Evolutionary conservation across 2,797 vertebrate species (phyloP), one percentile per base, ranked within the genome.

Genomic region (Linurgus olivaceus): DNA sequence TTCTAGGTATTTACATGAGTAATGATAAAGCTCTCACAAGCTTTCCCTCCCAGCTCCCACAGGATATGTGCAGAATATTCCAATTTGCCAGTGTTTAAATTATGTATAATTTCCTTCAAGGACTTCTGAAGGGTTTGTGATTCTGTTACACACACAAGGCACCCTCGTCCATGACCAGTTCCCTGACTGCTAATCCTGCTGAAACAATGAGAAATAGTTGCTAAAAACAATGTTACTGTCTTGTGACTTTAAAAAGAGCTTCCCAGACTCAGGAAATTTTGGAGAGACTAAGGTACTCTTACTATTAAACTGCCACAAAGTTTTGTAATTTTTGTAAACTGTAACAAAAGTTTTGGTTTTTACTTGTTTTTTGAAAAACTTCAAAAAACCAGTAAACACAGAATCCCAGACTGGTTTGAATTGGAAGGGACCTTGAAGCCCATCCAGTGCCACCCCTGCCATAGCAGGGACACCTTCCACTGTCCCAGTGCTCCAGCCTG

Each of bases 401-500:
- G 45, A 45, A 35, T 65, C 10, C 19, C 33, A 31, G 33, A 52
- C 8, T 12, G 17, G 12, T 20, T 57, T 35, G 37, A 1, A 5
- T 4, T 4, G 29, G 17, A 18, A 65, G 7, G 24, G 29, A 71
- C 1, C 8, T 11, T 9, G 51, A 26, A 63, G 13, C 11, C 5
- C 50, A 26, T 6, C 6, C 50, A 29, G 16, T 33, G 11, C 28
- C 57, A 62, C 4, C 28, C 13, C 19, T 44, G 17, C 24, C 50
- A 37, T 2, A 24, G 44, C 57, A 57, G 50, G 37, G 57, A 70
- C 57, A 26, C 5, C 16, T 70, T 0, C 50, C 50, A 57, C 12
- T 3, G 0, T 3, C 44, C 37, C 65, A 70, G 0, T 25, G 63
- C 28, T 50, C 55, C 37, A 75, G 0, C 11, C 63, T 38, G 44